A percentile compares a stretch with the other conserved stretches of the same genome.
Conservation (phyloP, 2,797 vertebrate species). For the Phrynocephalus guinanensis region DNA sequence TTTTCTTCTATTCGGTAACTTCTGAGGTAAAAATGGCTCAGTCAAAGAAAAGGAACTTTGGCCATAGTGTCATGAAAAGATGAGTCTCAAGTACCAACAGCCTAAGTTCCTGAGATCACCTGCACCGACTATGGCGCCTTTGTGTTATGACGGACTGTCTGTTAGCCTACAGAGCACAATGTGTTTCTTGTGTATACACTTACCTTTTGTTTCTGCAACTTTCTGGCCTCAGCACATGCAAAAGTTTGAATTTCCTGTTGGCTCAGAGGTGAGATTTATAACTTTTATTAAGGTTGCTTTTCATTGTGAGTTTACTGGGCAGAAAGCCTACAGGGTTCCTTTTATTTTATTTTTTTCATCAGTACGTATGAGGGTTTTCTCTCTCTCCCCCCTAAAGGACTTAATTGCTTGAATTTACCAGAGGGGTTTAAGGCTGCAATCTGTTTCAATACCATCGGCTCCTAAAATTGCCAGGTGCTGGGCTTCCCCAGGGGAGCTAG, state of each 20-base stretch:
- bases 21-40: conserved; percentile 21
- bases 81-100: conserved; percentile 34
- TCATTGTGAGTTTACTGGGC: conserved; percentile 78
- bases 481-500: conserved; percentile 62
- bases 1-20: conserved; percentile 37
- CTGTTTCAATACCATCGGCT: conserved; percentile 71
- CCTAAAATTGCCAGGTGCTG: conserved; percentile 72
- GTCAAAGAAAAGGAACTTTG: conserved; percentile 27
- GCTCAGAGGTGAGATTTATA: conserved; percentile 83
- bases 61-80: conserved; percentile 35
- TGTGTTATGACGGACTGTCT: conserved; percentile 42
- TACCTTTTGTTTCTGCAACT: conserved; percentile 77
- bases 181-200: conserved; percentile 69
- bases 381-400: conserved; percentile 62
- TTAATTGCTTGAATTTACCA: conserved; percentile 80
- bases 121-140: conserved; percentile 45
- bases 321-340: conserved; percentile 75
- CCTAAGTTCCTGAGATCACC: conserved; percentile 51
- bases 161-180: conserved; percentile 44
- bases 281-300: conserved; percentile 83
- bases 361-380: conserved; percentile 2
- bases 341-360: conserved; percentile 4
- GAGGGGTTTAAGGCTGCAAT: conserved; percentile 70
- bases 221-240: conserved; percentile 75
- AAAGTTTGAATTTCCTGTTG: conserved; percentile 84